Evolutionary conservation across 2,888 invertebrate genomes (phyloP), one percentile per base, ranked within the genome.

Genomic region (Clistopyga incitator): DNA sequence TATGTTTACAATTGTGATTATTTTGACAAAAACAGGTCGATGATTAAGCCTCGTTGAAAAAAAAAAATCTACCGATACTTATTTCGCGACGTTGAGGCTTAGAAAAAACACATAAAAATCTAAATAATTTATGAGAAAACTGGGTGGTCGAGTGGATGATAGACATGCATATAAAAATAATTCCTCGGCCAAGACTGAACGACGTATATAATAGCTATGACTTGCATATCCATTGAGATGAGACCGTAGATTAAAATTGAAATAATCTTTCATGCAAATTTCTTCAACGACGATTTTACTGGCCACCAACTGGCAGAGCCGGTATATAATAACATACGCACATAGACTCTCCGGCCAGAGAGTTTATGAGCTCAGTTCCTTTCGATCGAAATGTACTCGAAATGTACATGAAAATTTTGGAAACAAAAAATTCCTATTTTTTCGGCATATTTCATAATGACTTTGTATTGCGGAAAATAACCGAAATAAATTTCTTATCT

Each of bases 201-300:
- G 38, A 42, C 20, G 67, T 47, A 10, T 20, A 64, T 38, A 4
- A 45, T n/a, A 25, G 23, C 18, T 47, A n/a, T 15, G 23, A 23
- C 23, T 15, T 23, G 67, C 25, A 20, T 47, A 45, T 67, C 45
- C 45, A 47, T 23, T 25, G 45, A 47, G 25, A 67, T 25, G 67
- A 15, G 45, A 45, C 18, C 18, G 13, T 42, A 13, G 45, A 67
- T 45, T 54, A 70, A 29, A 70, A 70, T 70, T 54, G 70, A 38
- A 38, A 70, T 54, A 54, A 70, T 34, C 34, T 54, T 54, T 34
- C 52, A 54, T 70, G 70, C 70, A 70, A 70, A 70, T 70, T 47
- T 25, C n/a, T 11, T 34, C 11, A 54, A 34, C 47, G 47, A 47
- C 61, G 45, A 72, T 42, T 23, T 18, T 38, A 34, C 38, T 11